Evolutionary conservation across 37 sponge, comb jelly and placozoan species (phyloP), one percentile per base, ranked within the genome.

Genomic region (Tethya wilhelma): DNA sequence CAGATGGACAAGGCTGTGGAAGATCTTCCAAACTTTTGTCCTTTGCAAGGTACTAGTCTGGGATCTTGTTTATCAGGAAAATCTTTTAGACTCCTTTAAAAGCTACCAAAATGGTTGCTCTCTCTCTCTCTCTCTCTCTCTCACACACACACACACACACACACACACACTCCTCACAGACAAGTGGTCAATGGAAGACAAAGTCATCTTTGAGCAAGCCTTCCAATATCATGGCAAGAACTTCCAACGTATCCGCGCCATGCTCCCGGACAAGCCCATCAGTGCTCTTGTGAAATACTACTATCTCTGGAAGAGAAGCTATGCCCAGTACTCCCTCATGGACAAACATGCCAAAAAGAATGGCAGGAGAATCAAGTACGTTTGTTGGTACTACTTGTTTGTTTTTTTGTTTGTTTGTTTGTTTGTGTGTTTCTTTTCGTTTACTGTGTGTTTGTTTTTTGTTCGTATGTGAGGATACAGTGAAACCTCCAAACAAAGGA

Each of bases 161-260:
- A 69, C 25, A 31, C 55, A 8, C 36, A 29, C 56, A 29, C 5
- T 17, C 33, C 72, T 0, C 28, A 7, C 80, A 91, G 95, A 87
- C 20, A 92, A 88, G 44, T 94, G 90, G 88, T 86, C 64, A 2
- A 86, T 90, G 83, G 92, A 94, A 55, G 95, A 94, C 72, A 84
- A 88, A 44, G 95, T 94, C 29, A 74, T 85, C 2, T 94, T 94
- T 80, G 89, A 94, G 42, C 92, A 91, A 71, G 95, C 90, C 26
- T 94, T 80, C 66, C 81, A 86, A 6, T 86, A 71, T 44, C 89
- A 94, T 55, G 95, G 92, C 43, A 94, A 94, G 75, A 74, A 83
- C 75, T 94, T 94, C 49, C 95, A 91, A 39, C 69, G 89, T 4
- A 91, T 94, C 43, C 56, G 79, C 62, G 68, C 93, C 46, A 89